These are phyloP conservation scores for Melopsittacus undulatus DNA, from an alignment of 2,797 vertebrate species.

Conservation along the genomic window DNA sequence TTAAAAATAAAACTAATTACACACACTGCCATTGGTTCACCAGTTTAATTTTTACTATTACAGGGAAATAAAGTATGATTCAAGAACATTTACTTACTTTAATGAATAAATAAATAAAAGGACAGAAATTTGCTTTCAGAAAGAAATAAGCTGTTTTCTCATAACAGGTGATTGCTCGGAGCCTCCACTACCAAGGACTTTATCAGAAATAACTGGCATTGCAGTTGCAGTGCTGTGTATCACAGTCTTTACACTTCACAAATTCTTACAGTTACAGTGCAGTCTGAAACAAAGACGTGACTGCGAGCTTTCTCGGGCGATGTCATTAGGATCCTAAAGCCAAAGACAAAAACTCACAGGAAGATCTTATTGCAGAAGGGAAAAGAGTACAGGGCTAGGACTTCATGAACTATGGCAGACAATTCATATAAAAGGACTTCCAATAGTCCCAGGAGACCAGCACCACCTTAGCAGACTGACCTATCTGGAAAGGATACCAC, in stretches of 20 bases:
- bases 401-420: not conserved
- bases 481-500: not conserved
- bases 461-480: not conserved
- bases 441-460: not conserved
- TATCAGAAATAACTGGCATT: not conserved
- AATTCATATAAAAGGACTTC: not conserved
- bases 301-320: not conserved
- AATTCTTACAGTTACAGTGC: not conserved
- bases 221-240: not conserved
- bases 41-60: not conserved
- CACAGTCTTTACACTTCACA: not conserved
- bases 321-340: not conserved
- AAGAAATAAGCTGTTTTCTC: not conserved
- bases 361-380: not conserved
- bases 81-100: not conserved
- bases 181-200: not conserved
- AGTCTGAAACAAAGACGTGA: not conserved
- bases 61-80: not conserved
- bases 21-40: not conserved
- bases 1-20: not conserved
- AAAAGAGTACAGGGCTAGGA: not conserved
- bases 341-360: not conserved
- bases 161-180: not conserved
- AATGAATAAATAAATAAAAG: not conserved
- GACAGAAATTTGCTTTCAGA: not conserved